phyloP scores from a whole-genome alignment of 2,113 vertebrate genomes.

The Corythoichthys intestinalis region DNA sequence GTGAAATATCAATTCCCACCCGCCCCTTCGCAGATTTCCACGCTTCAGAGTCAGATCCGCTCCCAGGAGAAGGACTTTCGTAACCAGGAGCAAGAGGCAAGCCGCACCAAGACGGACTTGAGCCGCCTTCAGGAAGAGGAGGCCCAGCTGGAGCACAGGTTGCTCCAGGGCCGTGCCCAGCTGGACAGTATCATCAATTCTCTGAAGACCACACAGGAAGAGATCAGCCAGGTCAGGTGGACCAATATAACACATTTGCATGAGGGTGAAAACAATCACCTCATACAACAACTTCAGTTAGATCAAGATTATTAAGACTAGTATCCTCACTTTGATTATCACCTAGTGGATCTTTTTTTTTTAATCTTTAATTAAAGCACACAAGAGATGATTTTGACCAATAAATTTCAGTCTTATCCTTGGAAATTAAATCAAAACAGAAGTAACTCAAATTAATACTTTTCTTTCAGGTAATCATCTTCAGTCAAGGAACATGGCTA shows the following conservation, averaged over 20 bases:
- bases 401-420: too few relatives aligned
- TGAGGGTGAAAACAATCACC: not conserved
- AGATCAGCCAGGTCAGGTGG: constrained; percentile 86
- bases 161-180: constrained; percentile 83
- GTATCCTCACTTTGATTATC: not conserved
- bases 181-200: constrained; percentile 91
- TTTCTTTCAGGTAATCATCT: not conserved
- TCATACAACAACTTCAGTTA: not conserved
- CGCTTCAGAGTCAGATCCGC: constrained; percentile 86
- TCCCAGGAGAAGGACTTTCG: constrained; percentile 86
- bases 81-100: constrained; percentile 86
- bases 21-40: constrained; percentile 82
- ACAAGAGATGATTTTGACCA: too few relatives aligned
- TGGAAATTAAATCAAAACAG: not conserved
- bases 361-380: too few relatives aligned
- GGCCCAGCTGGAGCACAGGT: constrained; percentile 85
- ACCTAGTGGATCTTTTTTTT: too few relatives aligned
- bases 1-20: not conserved
- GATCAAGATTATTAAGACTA: not conserved
- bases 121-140: constrained; percentile 89
- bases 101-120: constrained; percentile 82
- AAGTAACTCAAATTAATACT: not conserved
- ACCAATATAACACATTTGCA: not conserved
- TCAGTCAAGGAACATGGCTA: too few relatives aligned
- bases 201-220: constrained; percentile 87